Base-by-base conservation (phyloP, 2,113 vertebrate genomes). In the Austrofundulus limnaeus region DNA sequence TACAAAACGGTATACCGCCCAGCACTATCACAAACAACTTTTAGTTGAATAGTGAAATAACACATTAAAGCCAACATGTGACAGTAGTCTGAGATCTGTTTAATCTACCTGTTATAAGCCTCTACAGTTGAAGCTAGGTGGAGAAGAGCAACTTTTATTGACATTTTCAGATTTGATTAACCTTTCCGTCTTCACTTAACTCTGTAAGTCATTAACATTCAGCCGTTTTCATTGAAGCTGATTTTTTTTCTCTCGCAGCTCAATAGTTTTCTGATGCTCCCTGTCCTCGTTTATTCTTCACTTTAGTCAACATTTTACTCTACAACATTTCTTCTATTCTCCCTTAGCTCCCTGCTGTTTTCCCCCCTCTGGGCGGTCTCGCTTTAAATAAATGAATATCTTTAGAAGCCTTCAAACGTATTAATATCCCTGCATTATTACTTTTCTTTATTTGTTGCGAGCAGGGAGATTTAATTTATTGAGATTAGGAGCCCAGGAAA, bases 401-500 rank as follows among this genome's bases (percentile, higher is more conserved):
- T 41, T 31, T 71, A 47, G 51, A 34, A 69, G 60, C 50, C 64
- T 19, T 81, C 73, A 56, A 62, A 81, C 37, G 38, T 64, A 59
- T 72, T 67, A 71, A 63, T 64, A 70, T 23, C 57, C 13, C 21
- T 34, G 17, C 21, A 48, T 67, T 73, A 74, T 75, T 69, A 41
- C 39, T 21, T 52, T 55, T 42, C 21, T 20, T 54, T 54, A 79
- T 83, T 78, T 57, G 24, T 43, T 31, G 25, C 41, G 48, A 68
- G 60, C 28, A 49, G 55, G 34, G 23, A 45, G 39, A 13, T 63
- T 58, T 37, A 15, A 76, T 79, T 76, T 41, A 21, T 25, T 34
- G 16, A 65, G 48, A 76, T 17, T 16, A 19, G 58, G 47, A 28
- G 47, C 61, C 47, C 52, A 42, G 31, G 51, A n/a, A n/a, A 70